Evolutionary conservation across 2,888 invertebrate genomes (phyloP).

Genomic region (Agapostemon virescens): DNA sequence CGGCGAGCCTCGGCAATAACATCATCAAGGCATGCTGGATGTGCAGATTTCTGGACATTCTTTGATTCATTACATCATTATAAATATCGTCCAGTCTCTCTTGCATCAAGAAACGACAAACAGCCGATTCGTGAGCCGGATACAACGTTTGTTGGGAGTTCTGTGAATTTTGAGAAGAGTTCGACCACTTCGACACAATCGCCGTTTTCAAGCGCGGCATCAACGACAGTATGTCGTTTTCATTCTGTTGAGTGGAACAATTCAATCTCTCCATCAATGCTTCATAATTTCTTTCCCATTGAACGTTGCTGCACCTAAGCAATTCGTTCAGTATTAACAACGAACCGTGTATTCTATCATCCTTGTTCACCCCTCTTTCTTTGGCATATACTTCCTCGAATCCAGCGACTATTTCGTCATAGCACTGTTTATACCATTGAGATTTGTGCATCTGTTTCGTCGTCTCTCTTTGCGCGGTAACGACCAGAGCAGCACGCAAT

Average conservation of each 20-base stretch:
- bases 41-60: slow-evolving; percentile 87
- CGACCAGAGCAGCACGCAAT: slow-evolving; percentile 95
- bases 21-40: slow-evolving; percentile 93
- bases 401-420: slow-evolving; percentile 91
- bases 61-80: slow-evolving; percentile 89
- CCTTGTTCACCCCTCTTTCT: slow-evolving; percentile 90
- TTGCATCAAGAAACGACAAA: slow-evolving; percentile 90
- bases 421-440: slow-evolving; percentile 96
- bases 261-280: slow-evolving; percentile 85
- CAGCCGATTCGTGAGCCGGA: slow-evolving; percentile 90
- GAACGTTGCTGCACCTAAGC: slow-evolving; percentile 92
- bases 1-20: slow-evolving; percentile 94
- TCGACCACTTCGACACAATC: slow-evolving; percentile 81
- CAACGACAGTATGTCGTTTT: slow-evolving; percentile 83
- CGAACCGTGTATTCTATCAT: slow-evolving; percentile 96
- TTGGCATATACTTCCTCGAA: slow-evolving; percentile 86
- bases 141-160: slow-evolving; percentile 72
- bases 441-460: slow-evolving; percentile 94
- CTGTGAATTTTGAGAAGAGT: slow-evolving; percentile 69
- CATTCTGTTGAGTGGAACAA: slow-evolving; percentile 74
- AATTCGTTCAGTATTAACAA: slow-evolving; percentile 96
- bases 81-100: slow-evolving; percentile 92
- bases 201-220: slow-evolving; percentile 84
- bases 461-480: slow-evolving; percentile 97
- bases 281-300: slow-evolving; percentile 91